Percentiles rank a stretch among this genome's conserved stretches.
These are phyloP conservation scores for Chesias legatella DNA, from an alignment of 2,888 invertebrate species.

Conservation along the genomic window DNA sequence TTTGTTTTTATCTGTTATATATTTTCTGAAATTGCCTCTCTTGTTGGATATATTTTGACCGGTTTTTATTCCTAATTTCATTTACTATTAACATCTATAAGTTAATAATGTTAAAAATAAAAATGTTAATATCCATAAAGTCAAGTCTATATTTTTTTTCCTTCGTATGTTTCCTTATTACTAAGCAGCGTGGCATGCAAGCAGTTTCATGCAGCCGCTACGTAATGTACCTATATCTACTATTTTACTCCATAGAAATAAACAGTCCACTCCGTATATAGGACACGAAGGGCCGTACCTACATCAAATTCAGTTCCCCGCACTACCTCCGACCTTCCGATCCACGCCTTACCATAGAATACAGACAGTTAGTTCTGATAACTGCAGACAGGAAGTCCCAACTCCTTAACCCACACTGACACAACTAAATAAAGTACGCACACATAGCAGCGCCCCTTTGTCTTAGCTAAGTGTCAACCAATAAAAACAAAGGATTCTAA, in stretches of 20 bases:
- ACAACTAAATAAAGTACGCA: constrained; percentile 61
- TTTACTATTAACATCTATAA: too few relatives aligned
- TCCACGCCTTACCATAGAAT: constrained; percentile 44
- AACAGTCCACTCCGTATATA: constrained; percentile 56
- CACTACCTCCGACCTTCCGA: constrained; percentile 46
- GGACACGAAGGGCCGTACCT: constrained; percentile 62
- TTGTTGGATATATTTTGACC: too few relatives aligned
- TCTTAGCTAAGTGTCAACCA: constrained; percentile 81
- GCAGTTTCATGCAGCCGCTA: neutral
- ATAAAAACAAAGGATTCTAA: constrained; percentile 80
- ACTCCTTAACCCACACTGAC: constrained; percentile 72
- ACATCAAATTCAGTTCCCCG: constrained; percentile 69
- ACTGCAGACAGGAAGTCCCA: constrained; percentile 57
- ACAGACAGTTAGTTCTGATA: constrained; percentile 29
- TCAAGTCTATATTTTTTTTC: too few relatives aligned
- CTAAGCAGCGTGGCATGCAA: neutral
- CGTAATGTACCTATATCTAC: neutral
- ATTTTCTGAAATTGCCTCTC: too few relatives aligned
- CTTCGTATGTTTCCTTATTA: too few relatives aligned
- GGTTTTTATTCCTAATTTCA: too few relatives aligned
- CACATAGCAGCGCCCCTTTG: constrained; percentile 74
- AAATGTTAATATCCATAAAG: too few relatives aligned
- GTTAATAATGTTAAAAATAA: too few relatives aligned
- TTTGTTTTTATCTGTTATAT: too few relatives aligned
- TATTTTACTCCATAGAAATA: constrained; percentile 41